Evolutionary conservation across 2,888 invertebrate species (phyloP).

Genomic region (Hofmannophila pseudospretella): DNA sequence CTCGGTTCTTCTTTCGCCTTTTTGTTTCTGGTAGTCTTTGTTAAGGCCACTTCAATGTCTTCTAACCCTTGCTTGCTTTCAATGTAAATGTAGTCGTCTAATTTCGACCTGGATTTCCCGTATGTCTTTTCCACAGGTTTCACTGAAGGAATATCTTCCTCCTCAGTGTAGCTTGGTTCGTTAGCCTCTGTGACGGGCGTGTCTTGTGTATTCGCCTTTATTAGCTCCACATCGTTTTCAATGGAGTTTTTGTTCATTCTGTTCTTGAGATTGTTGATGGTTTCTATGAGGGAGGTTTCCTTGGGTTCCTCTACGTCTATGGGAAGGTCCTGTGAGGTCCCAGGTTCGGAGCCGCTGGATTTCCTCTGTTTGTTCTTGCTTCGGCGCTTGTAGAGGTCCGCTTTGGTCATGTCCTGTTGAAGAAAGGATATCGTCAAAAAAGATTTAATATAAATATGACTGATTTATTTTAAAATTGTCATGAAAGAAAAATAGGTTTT

Average conservation of each 20-base stretch:
- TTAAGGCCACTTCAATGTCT: conserved; percentile 54
- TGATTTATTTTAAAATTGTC: too few species aligned
- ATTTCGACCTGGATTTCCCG: conserved; percentile 54
- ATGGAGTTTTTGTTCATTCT: conserved; percentile 59
- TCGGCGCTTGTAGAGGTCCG: conserved; percentile 65
- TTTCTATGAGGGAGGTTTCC: conserved; percentile 41
- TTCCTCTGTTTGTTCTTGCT: conserved; percentile 59
- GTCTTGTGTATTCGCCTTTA: conserved; percentile 55
- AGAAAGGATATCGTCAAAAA: too few species aligned
- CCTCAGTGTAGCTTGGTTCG: conserved; percentile 40
- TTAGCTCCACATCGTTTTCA: conserved; percentile 62
- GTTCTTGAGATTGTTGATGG: conserved; percentile 51
- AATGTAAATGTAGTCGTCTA: conserved; percentile 65
- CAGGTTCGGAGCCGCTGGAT: conserved; percentile 42
- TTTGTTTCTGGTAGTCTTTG: conserved; percentile 43
- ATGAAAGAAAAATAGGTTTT: too few species aligned
- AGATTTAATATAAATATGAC: too few species aligned
- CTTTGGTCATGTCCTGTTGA: conserved; percentile 69
- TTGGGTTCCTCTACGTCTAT: conserved; percentile 29
- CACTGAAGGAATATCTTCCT: conserved; percentile 53
- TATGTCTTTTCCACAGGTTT: conserved; percentile 68
- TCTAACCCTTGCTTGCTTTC: conserved; percentile 60
- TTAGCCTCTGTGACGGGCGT: conserved; percentile 43
- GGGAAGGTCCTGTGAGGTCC: conserved; percentile 29
- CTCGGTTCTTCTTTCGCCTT: conserved; percentile 49